A percentile compares a stretch with the other conserved stretches of the same genome.
phyloP scores from a whole-genome alignment of 2,888 invertebrate species.

The Bombylius major region DNA sequence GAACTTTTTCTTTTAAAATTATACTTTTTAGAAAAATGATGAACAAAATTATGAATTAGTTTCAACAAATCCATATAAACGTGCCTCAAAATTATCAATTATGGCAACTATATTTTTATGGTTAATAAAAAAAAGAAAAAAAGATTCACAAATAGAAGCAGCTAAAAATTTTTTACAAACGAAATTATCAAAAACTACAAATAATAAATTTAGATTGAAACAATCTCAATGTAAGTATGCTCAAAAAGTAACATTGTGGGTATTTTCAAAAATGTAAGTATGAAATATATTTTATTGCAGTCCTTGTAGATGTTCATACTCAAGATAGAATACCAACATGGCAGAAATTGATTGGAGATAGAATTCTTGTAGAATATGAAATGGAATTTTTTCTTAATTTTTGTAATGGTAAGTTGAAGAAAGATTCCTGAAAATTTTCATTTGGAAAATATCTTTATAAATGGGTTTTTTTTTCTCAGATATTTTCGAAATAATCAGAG shows the following conservation, averaged over 20 bases:
- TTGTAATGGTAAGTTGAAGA: constrained; percentile 18
- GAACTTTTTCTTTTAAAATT: background rate
- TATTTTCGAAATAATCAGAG: constrained; percentile 54
- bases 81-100: constrained; percentile 29
- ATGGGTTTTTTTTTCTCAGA: constrained; percentile 21
- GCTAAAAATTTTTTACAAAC: constrained; percentile 21
- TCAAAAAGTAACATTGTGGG: too few species aligned
- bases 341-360: constrained; percentile 56
- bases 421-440: background rate
- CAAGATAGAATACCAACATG: constrained; percentile 42
- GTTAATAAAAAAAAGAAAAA: constrained; percentile 22
- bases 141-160: constrained; percentile 23
- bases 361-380: constrained; percentile 53
- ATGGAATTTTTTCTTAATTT: constrained; percentile 56
- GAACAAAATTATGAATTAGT: background rate
- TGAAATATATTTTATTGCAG: constrained; percentile 22
- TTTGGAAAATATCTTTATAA: too few species aligned
- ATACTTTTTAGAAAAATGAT: constrained; percentile 5
- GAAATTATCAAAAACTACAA: constrained; percentile 14
- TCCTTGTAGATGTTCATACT: constrained; percentile 25
- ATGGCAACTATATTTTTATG: constrained; percentile 31
- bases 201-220: constrained; percentile 21
- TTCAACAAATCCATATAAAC: constrained; percentile 1
- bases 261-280: too few species aligned
- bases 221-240: constrained; percentile 29